Base-by-base conservation (phyloP, 2,888 invertebrate species). In the Hipparchia sbordonii region DNA sequence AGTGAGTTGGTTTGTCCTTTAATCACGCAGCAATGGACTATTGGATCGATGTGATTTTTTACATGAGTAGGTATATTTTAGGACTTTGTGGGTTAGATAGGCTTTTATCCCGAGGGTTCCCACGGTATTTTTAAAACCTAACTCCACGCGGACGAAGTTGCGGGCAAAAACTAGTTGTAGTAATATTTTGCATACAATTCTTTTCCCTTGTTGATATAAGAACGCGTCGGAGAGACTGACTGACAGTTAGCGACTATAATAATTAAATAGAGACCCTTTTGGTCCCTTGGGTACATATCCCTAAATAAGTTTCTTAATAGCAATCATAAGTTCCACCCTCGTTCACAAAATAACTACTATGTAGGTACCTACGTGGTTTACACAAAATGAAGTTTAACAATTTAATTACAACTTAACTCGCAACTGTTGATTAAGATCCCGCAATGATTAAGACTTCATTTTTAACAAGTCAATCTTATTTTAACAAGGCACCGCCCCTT, bases 401-500 rank as follows among this genome's bases (percentile, higher is more conserved):
- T 69, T 63, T 72, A 68, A 72, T 72, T 68, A 72, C 13, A 63
- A 48, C 48, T 57, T 68, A 57, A 57, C 57, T 51, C 51, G 23
- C 48, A 60, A 68, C 72, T 57, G 46, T 66, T 70, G 56, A 72
- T 70, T 70, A 67, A 72, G 69, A 67, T 68, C 61, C 12, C 54
- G 56, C 57, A 63, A 67, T 62, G 61, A 76, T 65, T 68, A 56
- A 74, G 70, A 68, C 72, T 63, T 71, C 74, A 68, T 59, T 68
- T 75, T 75, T 56, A 72, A 75, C 63, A 67, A 71, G 71, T 73
- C 73, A 71, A 71, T 71, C 62, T 65, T 54, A 69, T 65, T 66
- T 72, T 72, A 68, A 70, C 72, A 59, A 72, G 72, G 54, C 60
- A 68, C 39, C 68, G 70, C 48, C 68, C 59, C 72, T 67, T 74